Evolutionary conservation across 2,797 vertebrate genomes (phyloP), one percentile per base, ranked within the genome.

Genomic region (Danio jaintianensis): DNA sequence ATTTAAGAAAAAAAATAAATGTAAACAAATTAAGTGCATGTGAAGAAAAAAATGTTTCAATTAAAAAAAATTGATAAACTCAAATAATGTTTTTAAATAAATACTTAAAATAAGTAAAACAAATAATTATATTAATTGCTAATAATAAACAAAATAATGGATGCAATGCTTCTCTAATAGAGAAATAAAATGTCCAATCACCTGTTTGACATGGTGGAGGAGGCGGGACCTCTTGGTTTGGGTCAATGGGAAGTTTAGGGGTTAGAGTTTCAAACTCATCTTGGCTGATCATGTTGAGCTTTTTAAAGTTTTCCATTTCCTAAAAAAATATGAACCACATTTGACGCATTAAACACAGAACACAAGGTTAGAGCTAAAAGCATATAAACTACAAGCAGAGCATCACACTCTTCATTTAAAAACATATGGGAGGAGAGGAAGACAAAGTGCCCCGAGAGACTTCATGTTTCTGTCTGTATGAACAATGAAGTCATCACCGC

Each of bases 261-360:
- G 93, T 82, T 87, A 96, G 91, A 29, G 89, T 94, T 56, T 96
- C 93, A 85, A 96, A 97, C 86, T 97, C 94, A n/a, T 97, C 95
- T 91, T 96, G 93, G 89, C 92, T 96, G 90, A 97, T 95, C 82
- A 99, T 83, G 84, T 92, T 97, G 64, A 98, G 87, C 92, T 98
- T 98, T 92, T 94, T 97, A 85, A 97, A 98, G 90, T 93, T 95
- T 86, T 98, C 97, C 75, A 94, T 91, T 81, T 98, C 96, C 92
- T 96, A 94, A 92, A 94, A 90, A 86, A 85, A 63, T 63, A 75
- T 20, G 6, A 92, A 8, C 56, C 48, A 69, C 8, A 20, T 47
- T n/a, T 40, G 5, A 59, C 11, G 50, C 10, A n/a, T 73, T 40
- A 61, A 20, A 58, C 5, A 75, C 40, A 74, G 22, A 63, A 53